These are phyloP conservation scores for Lepilemur septentrionalis DNA, from an alignment of 2,797 vertebrate genomes.

Conservation along the genomic window DNA sequence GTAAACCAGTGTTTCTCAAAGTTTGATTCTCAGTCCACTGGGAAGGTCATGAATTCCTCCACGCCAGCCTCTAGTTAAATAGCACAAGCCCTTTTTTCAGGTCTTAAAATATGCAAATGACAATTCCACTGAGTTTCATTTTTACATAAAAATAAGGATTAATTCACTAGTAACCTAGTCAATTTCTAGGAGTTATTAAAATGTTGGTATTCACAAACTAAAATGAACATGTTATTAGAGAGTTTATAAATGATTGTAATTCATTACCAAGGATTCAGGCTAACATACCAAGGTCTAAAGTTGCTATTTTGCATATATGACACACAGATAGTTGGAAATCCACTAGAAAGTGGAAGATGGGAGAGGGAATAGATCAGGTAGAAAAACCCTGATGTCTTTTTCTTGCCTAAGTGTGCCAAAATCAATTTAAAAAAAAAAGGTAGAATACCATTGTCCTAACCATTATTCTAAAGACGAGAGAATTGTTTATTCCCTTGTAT, in stretches of 20 bases:
- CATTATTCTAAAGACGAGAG: not conserved
- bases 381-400: not conserved
- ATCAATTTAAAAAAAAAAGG: not conserved
- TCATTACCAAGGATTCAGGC: not conserved
- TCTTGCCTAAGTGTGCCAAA: not conserved
- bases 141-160: not conserved
- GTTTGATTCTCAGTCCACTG: not conserved
- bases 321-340: not conserved
- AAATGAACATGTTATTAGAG: not conserved
- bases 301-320: not conserved
- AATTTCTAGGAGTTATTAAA: not conserved
- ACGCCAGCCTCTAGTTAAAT: not conserved
- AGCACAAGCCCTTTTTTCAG: not conserved
- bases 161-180: not conserved
- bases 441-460: not conserved
- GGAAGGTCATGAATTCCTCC: not conserved
- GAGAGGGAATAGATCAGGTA: not conserved
- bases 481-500: not conserved
- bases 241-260: not conserved
- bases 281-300: not conserved
- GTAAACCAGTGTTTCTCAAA: not conserved
- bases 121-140: not conserved
- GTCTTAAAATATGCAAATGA: not conserved
- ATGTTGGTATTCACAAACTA: not conserved
- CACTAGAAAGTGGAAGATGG: not conserved